Percentiles rank a stretch among this genome's conserved stretches.
Conservation (phyloP, 2,797 vertebrate genomes). For the Manis pentadactyla region DNA sequence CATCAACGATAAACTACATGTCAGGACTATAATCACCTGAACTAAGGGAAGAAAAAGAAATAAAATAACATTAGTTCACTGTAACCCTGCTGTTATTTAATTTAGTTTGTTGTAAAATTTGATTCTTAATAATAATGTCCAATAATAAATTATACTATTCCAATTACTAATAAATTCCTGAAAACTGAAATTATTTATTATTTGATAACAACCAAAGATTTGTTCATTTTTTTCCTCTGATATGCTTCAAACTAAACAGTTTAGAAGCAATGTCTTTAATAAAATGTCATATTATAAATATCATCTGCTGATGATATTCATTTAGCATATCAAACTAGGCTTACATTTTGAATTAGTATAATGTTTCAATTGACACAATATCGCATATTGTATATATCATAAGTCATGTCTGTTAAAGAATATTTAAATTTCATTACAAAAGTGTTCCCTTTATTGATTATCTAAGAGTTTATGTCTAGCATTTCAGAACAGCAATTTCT, state of each 20-base stretch:
- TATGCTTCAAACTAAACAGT: neutral
- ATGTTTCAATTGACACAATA: neutral
- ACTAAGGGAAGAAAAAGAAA: conserved; percentile 49
- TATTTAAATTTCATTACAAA: neutral
- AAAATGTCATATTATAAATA: conserved; percentile 13
- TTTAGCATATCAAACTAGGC: neutral
- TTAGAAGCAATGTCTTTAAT: neutral
- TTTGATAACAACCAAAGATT: neutral
- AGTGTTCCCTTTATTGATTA: neutral
- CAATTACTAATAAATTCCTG: neutral
- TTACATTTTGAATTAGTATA: neutral
- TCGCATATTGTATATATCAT: neutral
- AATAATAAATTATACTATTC: neutral
- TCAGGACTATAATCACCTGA: conserved; percentile 82
- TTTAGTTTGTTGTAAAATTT: neutral
- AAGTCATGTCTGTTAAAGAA: neutral
- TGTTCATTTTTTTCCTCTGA: conserved; percentile 40
- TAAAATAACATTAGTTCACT: conserved; percentile 58
- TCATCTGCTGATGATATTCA: neutral
- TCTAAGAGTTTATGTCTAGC: neutral
- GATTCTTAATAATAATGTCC: neutral
- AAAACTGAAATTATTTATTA: conserved; percentile 29
- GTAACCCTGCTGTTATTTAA: neutral
- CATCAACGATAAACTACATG: conserved; percentile 87
- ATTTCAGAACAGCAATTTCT: neutral